These are phyloP conservation scores for Amphiprion percula DNA, from an alignment of 2,113 vertebrate genomes.

Conservation along the genomic window DNA sequence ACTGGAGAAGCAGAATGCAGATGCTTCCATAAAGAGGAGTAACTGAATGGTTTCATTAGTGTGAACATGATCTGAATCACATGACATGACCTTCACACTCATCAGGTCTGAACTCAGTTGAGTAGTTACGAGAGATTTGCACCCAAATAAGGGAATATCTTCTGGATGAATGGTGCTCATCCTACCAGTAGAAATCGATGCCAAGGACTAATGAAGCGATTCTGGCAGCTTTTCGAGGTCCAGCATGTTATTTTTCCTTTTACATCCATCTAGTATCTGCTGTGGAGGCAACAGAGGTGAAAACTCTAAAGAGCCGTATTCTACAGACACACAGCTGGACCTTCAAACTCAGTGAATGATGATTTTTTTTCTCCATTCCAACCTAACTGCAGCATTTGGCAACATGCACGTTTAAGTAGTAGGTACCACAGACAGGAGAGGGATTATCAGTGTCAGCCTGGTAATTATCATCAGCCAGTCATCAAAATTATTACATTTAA, in stretches of 20 bases:
- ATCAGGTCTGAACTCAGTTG: conserved; percentile 10
- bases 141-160: conserved; percentile 56
- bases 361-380: too few relatives aligned
- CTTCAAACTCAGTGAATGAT: too few relatives aligned
- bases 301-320: not conserved
- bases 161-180: conserved; percentile 20
- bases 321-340: too few relatives aligned
- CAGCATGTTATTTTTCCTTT: not conserved
- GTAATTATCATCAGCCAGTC: too few relatives aligned
- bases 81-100: conserved; percentile 42
- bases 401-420: not conserved
- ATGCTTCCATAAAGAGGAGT: not conserved
- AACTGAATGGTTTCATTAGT: not conserved
- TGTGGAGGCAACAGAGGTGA: not conserved
- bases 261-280: not conserved
- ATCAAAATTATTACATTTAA: too few relatives aligned
- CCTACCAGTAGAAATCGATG: conserved; percentile 11
- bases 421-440: not conserved
- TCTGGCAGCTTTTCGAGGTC: not conserved
- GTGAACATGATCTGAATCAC: conserved; percentile 49
- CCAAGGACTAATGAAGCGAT: conserved; percentile 4
- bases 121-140: not conserved
- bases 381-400: too few relatives aligned
- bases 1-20: not conserved
- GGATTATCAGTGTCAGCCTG: too few relatives aligned